Evolutionary conservation across 2,888 invertebrate species (phyloP), one percentile per base, ranked within the genome.

Genomic region (Tachina lurida): DNA sequence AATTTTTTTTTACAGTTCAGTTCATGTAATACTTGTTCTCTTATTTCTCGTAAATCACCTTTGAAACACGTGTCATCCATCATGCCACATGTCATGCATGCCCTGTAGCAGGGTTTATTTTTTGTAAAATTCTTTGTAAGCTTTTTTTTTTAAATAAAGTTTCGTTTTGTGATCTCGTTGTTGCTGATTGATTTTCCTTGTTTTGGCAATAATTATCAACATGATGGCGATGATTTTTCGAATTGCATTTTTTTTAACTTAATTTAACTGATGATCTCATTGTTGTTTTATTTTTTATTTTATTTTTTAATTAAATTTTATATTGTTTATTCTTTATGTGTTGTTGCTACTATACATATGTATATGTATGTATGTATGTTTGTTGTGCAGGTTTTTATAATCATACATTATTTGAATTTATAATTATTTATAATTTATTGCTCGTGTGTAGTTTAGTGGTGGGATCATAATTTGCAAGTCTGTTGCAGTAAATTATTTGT

Each of bases 211-310:
- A 80, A 80, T 67, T 39, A 54, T 15, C 63, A 73, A 41, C 47
- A 67, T 76, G 65, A 58, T 49, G 47, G 13, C 67, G 56, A 45
- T 39, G 13, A 17, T 58, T 78, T 52, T 70, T 60, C 1, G 67
- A 67, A 73, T 52, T 43, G 22, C 19, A 19, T 49, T 49, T 12
- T 52, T 19, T 73, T 49, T 8, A 70, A 52, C n/a, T 75, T 62
- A 60, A 62, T 68, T 81, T 54, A 68, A 54, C 52, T 75, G 75
- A 81, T 81, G 81, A 81, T 75, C 75, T 81, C 81, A 81, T 70
- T 75, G 58, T 81, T 81, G 58, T 81, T 70, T 81, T 60, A 63
- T 70, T 60, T 22, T 12, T n/a, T n/a, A n/a, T n/a, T 58, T 56
- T 31, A 31, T 31, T 49, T 41, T 22, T 19, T 74, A 22, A 43